Percentiles rank a stretch among this genome's conserved stretches.
Evolutionary conservation across 1,140 invertebrate genomes (phyloP).

Genomic region (Drosophila suzukii): DNA sequence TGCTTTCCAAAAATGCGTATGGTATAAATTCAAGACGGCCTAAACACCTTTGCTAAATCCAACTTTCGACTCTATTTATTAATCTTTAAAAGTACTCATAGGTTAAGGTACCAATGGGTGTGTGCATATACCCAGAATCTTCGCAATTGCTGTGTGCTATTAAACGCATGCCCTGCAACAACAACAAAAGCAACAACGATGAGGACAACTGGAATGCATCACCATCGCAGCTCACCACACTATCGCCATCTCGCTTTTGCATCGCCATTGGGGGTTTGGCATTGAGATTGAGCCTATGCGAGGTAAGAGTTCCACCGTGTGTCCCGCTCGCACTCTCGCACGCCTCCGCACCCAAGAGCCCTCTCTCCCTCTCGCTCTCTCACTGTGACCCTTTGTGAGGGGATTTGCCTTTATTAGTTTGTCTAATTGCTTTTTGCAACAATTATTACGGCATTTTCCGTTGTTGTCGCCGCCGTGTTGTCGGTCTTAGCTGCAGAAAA

Average conservation of each 20-base stretch:
- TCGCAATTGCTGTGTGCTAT: not conserved
- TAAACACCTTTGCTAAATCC: too few species aligned
- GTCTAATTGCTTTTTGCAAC: slow-evolving; percentile 81
- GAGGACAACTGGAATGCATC: slow-evolving; percentile 34
- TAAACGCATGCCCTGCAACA: slow-evolving; percentile 23
- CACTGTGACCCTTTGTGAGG: slow-evolving; percentile 50
- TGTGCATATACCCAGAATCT: not conserved
- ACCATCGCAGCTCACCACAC: slow-evolving; percentile 25
- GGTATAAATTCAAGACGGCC: too few species aligned
- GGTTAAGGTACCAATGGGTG: not conserved
- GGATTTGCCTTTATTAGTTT: slow-evolving; percentile 79
- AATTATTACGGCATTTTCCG: slow-evolving; percentile 70
- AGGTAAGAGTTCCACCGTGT: slow-evolving; percentile 23
- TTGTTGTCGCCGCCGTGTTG: slow-evolving; percentile 33
- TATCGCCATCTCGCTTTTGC: slow-evolving; percentile 65
- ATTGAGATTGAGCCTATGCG: slow-evolving; percentile 68
- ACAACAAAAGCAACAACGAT: slow-evolving; percentile 3
- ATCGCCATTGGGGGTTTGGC: slow-evolving; percentile 78
- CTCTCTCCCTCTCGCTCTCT: slow-evolving; percentile 12
- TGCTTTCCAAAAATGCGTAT: too few species aligned
- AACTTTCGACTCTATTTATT: not conserved
- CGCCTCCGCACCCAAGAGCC: slow-evolving; percentile 24
- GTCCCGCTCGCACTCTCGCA: slow-evolving; percentile 29
- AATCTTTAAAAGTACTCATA: not conserved
- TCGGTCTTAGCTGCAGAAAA: slow-evolving; percentile 55